Evolutionary conservation across 2,888 invertebrate genomes (phyloP).

Genomic region (Limulus polyphemus): DNA sequence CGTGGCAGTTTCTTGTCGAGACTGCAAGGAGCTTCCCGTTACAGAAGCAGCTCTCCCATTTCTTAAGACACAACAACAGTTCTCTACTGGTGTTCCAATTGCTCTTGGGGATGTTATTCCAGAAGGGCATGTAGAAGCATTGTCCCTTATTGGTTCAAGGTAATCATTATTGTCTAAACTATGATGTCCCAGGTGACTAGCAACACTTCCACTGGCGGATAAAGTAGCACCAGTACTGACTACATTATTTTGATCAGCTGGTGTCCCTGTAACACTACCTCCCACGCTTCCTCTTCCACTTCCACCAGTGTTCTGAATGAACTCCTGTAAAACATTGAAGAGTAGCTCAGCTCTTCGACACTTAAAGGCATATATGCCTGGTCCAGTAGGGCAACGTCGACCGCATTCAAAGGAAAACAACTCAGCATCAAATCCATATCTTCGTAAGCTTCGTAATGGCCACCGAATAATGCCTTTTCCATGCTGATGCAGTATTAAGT

Average conservation of each 20-base stretch:
- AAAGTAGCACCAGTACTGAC: too few relatives aligned
- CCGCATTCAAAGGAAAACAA: slow-evolving; percentile 91
- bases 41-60: too few relatives aligned
- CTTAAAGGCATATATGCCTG: slow-evolving; percentile 86
- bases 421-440: slow-evolving; percentile 82
- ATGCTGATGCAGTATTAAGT: slow-evolving; percentile 64
- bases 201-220: too few relatives aligned
- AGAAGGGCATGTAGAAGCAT: too few relatives aligned
- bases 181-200: too few relatives aligned
- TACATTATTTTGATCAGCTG: background rate
- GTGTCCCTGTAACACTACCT: background rate
- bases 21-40: too few relatives aligned
- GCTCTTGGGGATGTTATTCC: too few relatives aligned
- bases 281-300: background rate
- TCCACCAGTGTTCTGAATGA: slow-evolving; percentile 46
- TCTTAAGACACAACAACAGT: too few relatives aligned
- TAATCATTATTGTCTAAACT: too few relatives aligned
- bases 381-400: slow-evolving; percentile 66
- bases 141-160: too few relatives aligned
- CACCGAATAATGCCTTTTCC: slow-evolving; percentile 62
- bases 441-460: slow-evolving; percentile 54
- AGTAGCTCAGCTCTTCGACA: slow-evolving; percentile 73
- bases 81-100: too few relatives aligned
- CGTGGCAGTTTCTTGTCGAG: too few relatives aligned
- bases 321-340: slow-evolving; percentile 72